Conservation (phyloP, 2,797 vertebrate genomes). For the Acanthornis magna region DNA sequence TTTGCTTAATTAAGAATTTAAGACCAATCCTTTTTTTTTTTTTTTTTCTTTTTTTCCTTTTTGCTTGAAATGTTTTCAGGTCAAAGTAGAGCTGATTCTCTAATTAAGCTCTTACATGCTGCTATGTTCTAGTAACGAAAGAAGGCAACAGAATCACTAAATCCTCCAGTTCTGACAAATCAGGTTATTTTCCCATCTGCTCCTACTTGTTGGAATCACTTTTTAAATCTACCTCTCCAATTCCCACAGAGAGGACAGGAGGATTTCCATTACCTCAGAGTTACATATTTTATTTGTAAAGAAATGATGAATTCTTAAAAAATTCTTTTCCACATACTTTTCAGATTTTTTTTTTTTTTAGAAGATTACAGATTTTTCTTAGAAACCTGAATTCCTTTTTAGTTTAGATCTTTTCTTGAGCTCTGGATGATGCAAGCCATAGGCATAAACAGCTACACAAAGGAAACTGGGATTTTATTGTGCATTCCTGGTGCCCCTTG, state of each 20-base stretch:
- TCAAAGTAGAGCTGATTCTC: conserved; percentile 23
- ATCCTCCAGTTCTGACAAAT: conserved; percentile 65
- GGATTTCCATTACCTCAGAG: conserved; percentile 2
- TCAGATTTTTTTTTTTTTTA: not conserved
- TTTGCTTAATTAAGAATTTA: conserved; percentile 43
- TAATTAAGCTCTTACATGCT: conserved; percentile 12
- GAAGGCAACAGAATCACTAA: conserved; percentile 44
- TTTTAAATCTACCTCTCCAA: not conserved
- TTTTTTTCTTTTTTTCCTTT: not conserved
- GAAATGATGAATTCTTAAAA: not conserved
- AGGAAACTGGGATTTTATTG: conserved; percentile 68
- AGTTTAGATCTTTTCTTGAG: conserved; percentile 36
- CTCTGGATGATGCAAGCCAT: conserved; percentile 55
- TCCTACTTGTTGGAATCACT: conserved; percentile 22
- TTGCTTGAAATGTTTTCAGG: conserved; percentile 17
- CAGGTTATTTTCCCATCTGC: conserved; percentile 69
- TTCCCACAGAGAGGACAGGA: conserved; percentile 14
- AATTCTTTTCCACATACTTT: not conserved
- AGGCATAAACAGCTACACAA: conserved; percentile 64
- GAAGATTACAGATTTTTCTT: conserved; percentile 31
- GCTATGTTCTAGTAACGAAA: not conserved
- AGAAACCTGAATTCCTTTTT: conserved; percentile 30
- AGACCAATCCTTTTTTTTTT: not conserved
- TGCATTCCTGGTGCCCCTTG: conserved; percentile 68
- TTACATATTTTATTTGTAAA: conserved; percentile 2